Evolutionary conservation across 2,888 invertebrate species (phyloP).

Genomic region (Lamellibrachia satsuma): DNA sequence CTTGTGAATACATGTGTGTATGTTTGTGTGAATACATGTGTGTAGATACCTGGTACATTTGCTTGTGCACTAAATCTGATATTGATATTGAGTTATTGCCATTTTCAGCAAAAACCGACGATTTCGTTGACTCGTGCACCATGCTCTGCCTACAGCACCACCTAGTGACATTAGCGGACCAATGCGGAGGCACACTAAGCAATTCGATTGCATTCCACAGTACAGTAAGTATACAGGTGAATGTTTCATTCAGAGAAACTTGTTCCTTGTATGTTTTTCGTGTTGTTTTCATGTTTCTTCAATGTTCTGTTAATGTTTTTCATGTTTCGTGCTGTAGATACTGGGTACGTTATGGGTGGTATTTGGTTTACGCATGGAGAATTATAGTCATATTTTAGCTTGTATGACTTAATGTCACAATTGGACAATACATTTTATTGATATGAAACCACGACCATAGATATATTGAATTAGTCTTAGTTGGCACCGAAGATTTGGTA

Average conservation of each 20-base stretch:
- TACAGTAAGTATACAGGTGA: constrained; percentile 52
- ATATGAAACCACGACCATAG: too few species aligned
- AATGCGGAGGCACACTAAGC: constrained; percentile 66
- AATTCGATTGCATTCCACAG: constrained; percentile 64
- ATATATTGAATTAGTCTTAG: too few species aligned
- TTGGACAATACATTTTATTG: too few species aligned
- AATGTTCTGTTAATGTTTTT: too few species aligned
- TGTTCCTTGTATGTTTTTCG: neutral
- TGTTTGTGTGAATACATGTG: neutral
- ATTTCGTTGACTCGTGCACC: constrained; percentile 90
- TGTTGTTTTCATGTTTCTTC: too few species aligned
- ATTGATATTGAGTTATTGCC: constrained; percentile 26
- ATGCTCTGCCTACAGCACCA: constrained; percentile 92
- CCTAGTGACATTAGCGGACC: constrained; percentile 66
- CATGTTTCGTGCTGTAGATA: too few species aligned
- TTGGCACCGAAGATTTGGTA: too few species aligned
- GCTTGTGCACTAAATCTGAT: neutral
- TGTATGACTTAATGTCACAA: too few species aligned
- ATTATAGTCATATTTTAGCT: too few species aligned
- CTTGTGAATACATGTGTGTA: neutral
- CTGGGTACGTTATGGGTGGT: too few species aligned
- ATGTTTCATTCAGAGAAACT: constrained; percentile 29
- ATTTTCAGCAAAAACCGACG: constrained; percentile 86
- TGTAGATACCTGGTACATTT: neutral
- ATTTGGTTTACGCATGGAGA: too few species aligned